phyloP scores from a whole-genome alignment of 2,113 vertebrate species.

The Archocentrus centrarchus region DNA sequence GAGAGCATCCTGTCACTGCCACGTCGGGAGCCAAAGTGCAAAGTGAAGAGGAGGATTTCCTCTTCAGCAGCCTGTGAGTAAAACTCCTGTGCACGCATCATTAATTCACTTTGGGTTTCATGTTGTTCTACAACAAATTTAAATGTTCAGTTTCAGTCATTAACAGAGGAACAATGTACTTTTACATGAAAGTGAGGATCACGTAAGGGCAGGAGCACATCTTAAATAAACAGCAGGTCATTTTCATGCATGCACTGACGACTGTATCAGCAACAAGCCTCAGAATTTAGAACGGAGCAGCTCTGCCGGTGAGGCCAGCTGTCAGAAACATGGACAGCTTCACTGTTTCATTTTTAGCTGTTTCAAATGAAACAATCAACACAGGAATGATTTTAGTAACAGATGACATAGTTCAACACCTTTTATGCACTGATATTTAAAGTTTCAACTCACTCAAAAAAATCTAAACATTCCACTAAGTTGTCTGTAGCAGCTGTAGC shows the following conservation, averaged over 20 bases:
- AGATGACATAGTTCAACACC: neutral
- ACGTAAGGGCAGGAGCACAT: neutral
- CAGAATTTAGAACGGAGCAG: neutral
- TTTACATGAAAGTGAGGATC: neutral
- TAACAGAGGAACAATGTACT: neutral
- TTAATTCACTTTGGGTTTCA: neutral
- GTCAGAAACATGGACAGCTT: neutral
- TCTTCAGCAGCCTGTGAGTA: neutral
- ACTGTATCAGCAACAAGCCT: neutral
- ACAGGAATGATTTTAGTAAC: neutral
- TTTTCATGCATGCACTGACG: neutral
- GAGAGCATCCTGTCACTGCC: constrained; percentile 38
- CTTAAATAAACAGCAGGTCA: too few relatives aligned
- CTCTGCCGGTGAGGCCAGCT: neutral
- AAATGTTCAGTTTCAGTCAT: neutral
- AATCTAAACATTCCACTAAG: neutral
- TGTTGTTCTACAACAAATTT: neutral
- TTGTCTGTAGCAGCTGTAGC: neutral
- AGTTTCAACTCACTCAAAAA: neutral
- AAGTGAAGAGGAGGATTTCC: neutral
- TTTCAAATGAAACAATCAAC: neutral
- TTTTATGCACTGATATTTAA: neutral
- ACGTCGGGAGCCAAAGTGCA: neutral
- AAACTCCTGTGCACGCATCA: neutral
- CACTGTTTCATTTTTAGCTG: neutral